Evolutionary conservation across 2,888 invertebrate species (phyloP).

Genomic region (Mechanitis mazaeus): DNA sequence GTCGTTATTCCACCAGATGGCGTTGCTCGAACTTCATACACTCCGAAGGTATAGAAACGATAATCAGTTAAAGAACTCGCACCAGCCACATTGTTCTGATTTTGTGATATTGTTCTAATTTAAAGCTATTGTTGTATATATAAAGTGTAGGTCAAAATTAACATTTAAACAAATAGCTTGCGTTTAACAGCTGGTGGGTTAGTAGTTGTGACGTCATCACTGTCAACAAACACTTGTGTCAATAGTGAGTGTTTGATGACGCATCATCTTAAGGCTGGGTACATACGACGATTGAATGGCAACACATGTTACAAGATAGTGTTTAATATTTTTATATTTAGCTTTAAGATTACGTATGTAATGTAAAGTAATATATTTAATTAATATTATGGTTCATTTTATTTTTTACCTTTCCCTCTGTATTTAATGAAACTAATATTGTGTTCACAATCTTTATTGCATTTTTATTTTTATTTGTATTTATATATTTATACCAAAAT

Average conservation of each 20-base stretch:
- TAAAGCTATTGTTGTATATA: slow-evolving; percentile 13
- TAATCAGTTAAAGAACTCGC: too few species aligned
- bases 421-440: slow-evolving; percentile 1
- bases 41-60: too few species aligned
- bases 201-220: too few species aligned
- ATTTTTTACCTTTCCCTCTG: slow-evolving; percentile 26
- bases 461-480: not conserved
- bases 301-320: slow-evolving; percentile 40
- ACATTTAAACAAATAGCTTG: too few species aligned
- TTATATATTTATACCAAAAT: too few species aligned
- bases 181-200: not conserved
- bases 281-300: slow-evolving; percentile 35
- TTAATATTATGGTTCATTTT: slow-evolving; percentile 53
- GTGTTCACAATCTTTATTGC: slow-evolving; percentile 14
- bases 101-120: slow-evolving; percentile 33
- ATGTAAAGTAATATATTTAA: slow-evolving; percentile 70
- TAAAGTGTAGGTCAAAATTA: not conserved
- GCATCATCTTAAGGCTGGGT: slow-evolving; percentile 13
- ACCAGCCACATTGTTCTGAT: slow-evolving; percentile 3
- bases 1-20: too few species aligned
- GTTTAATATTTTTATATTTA: slow-evolving; percentile 74
- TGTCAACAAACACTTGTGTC: too few species aligned
- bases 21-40: too few species aligned
- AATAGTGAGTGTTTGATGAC: not conserved
- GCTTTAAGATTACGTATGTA: slow-evolving; percentile 55